Evolutionary conservation across 37 sponge, comb jelly and placozoan genomes (phyloP).

Genomic region (Beroe forskalii): DNA sequence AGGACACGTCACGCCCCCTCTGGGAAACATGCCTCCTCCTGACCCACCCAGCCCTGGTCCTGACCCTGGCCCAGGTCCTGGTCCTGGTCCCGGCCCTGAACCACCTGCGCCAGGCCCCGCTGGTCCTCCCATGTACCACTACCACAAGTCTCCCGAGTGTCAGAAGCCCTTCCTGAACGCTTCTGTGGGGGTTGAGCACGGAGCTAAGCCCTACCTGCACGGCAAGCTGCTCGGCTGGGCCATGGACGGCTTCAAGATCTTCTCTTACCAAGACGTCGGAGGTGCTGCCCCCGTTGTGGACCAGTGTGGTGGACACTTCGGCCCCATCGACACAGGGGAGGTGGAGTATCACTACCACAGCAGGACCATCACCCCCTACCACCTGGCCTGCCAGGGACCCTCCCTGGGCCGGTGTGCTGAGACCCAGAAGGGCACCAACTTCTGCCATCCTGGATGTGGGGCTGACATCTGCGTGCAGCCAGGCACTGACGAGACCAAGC

Average conservation of each 20-base stretch:
- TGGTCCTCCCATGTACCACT: slow-evolving; percentile 45
- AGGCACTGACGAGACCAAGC: slow-evolving; percentile 9
- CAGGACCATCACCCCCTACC: slow-evolving; percentile 3
- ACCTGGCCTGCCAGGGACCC: slow-evolving; percentile 53
- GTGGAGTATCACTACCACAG: slow-evolving; percentile 63
- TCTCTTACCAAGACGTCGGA: slow-evolving; percentile 54
- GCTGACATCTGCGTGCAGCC: slow-evolving; percentile 42
- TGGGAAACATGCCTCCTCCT: slow-evolving; percentile 41
- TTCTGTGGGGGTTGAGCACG: slow-evolving; percentile 13
- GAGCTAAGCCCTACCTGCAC: slow-evolving; percentile 27
- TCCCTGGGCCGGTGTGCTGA: slow-evolving; percentile 29
- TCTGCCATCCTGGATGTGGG: slow-evolving; percentile 61
- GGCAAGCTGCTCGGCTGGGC: slow-evolving; percentile 40
- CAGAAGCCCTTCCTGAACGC: slow-evolving; percentile 49
- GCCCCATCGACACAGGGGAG: slow-evolving; percentile 41
- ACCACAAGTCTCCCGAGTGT: slow-evolving; percentile 62
- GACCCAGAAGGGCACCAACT: slow-evolving; percentile 52
- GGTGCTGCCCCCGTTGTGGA: slow-evolving; percentile 59
- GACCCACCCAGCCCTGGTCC: neutral
- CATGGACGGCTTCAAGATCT: slow-evolving; percentile 49
- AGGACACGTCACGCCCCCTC: slow-evolving; percentile 52
- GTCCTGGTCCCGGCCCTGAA: neutral
- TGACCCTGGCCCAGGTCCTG: neutral
- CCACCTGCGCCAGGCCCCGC: neutral
- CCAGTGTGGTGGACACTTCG: slow-evolving; percentile 60